A percentile compares a stretch with the other conserved stretches of the same genome.
Conservation (phyloP, 2,888 invertebrate species). For the Tubiluchus corallicola region DNA sequence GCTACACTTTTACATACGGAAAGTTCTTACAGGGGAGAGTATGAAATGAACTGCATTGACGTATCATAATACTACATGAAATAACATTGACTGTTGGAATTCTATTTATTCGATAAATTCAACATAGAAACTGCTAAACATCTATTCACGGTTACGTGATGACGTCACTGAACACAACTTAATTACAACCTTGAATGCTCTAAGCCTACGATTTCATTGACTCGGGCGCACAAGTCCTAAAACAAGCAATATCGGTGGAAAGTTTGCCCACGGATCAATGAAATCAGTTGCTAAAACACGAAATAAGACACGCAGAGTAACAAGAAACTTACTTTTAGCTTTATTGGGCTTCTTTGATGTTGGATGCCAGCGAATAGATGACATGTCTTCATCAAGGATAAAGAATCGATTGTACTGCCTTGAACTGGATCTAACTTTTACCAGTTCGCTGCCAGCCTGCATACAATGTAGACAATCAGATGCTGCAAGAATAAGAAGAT, state of each 20-base stretch:
- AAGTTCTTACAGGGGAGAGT: too few relatives aligned
- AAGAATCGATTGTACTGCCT: slow-evolving; percentile 39
- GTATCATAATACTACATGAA: too few relatives aligned
- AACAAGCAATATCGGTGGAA: neutral
- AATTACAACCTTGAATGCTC: too few relatives aligned
- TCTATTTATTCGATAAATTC: too few relatives aligned
- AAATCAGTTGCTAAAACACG: neutral
- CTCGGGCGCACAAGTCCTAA: neutral
- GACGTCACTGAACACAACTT: too few relatives aligned
- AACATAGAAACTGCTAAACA: too few relatives aligned
- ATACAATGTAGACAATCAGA: slow-evolving; percentile 38
- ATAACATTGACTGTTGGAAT: too few relatives aligned
- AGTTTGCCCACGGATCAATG: neutral
- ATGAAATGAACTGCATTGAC: too few relatives aligned
- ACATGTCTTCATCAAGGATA: slow-evolving; percentile 34
- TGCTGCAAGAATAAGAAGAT: slow-evolving; percentile 26
- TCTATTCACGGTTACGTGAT: too few relatives aligned
- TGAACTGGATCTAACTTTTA: slow-evolving; percentile 37
- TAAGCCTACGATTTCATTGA: too few relatives aligned
- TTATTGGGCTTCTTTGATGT: slow-evolving; percentile 39
- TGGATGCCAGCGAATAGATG: slow-evolving; percentile 38
- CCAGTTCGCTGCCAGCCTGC: slow-evolving; percentile 37
- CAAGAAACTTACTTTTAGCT: slow-evolving; percentile 33
- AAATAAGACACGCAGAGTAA: slow-evolving; percentile 1
- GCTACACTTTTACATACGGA: too few relatives aligned